phyloP scores from a whole-genome alignment of 2,888 invertebrate species.

The Prosapia bicincta region DNA sequence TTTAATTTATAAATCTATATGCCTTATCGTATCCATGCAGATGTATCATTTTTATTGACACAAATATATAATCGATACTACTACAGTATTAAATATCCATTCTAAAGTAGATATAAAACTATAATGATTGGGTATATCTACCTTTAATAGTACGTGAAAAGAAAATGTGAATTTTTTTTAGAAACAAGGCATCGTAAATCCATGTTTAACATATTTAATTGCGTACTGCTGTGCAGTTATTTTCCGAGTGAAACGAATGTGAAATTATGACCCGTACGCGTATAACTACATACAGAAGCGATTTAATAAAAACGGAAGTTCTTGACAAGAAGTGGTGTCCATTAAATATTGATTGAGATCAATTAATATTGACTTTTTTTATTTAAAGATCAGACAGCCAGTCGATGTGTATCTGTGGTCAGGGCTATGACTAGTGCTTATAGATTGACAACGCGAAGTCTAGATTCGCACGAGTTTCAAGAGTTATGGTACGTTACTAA shows the following conservation, averaged over 20 bases:
- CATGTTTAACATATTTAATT: not conserved
- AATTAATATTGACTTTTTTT: not conserved
- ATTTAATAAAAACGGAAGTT: not conserved
- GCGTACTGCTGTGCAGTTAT: not conserved
- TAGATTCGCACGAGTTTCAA: not conserved
- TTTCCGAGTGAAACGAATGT: not conserved
- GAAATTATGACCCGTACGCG: not conserved
- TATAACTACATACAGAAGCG: not conserved
- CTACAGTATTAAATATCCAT: no score
- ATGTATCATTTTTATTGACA: no score
- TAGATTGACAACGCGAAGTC: not conserved
- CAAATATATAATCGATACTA: no score
- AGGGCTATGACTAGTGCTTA: not conserved
- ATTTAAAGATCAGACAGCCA: not conserved
- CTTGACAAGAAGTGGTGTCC: not conserved
- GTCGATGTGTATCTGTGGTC: not conserved
- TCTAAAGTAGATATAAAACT: no score
- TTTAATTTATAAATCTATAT: no score
- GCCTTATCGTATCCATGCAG: no score
- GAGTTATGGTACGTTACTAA: not conserved
- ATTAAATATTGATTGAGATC: not conserved
- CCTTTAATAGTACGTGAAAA: no score
- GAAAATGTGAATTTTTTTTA: not conserved
- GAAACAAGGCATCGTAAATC: not conserved
- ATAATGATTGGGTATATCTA: no score